Evolutionary conservation across 1,140 invertebrate species (phyloP).

Genomic region (Pseudomyrmex concolor): DNA sequence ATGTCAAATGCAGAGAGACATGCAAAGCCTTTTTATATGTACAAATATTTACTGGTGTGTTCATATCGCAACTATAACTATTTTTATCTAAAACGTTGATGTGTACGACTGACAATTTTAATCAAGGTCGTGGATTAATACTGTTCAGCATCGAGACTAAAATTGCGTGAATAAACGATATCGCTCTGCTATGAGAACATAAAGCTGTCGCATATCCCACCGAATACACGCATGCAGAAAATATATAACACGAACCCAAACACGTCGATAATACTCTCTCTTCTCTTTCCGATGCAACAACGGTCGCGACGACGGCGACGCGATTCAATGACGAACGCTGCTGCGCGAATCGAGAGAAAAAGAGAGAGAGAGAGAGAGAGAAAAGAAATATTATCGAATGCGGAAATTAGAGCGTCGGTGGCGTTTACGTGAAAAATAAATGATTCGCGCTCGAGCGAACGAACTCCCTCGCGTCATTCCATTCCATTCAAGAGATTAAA

Average conservation of each 20-base stretch:
- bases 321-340: conserved; percentile 40
- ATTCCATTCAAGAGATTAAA: conserved; percentile 48
- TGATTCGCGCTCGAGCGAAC: conserved; percentile 24
- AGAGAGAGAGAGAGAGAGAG: too few relatives aligned
- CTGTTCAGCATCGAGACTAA: conserved; percentile 9
- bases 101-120: conserved; percentile 29
- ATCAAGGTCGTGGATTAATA: conserved; percentile 44
- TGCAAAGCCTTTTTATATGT: too few relatives aligned
- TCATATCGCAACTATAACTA: not conserved
- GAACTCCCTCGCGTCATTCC: conserved; percentile 16
- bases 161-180: conserved; percentile 51
- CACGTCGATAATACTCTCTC: conserved; percentile 17
- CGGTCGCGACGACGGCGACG: not conserved
- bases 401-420: conserved; percentile 56
- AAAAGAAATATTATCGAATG: conserved; percentile 57
- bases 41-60: not conserved
- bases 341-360: conserved; percentile 7
- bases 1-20: too few relatives aligned
- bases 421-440: conserved; percentile 54
- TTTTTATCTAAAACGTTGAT: not conserved
- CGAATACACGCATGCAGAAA: conserved; percentile 27
- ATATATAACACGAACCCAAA: conserved; percentile 48
- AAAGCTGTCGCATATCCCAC: conserved; percentile 42
- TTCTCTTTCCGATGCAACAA: not conserved
- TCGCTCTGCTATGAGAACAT: conserved; percentile 23